A percentile compares a stretch with the other conserved stretches of the same genome.
These are phyloP conservation scores for Simalia tracyae DNA, from an alignment of 2,797 vertebrate species.

Conservation along the genomic window DNA sequence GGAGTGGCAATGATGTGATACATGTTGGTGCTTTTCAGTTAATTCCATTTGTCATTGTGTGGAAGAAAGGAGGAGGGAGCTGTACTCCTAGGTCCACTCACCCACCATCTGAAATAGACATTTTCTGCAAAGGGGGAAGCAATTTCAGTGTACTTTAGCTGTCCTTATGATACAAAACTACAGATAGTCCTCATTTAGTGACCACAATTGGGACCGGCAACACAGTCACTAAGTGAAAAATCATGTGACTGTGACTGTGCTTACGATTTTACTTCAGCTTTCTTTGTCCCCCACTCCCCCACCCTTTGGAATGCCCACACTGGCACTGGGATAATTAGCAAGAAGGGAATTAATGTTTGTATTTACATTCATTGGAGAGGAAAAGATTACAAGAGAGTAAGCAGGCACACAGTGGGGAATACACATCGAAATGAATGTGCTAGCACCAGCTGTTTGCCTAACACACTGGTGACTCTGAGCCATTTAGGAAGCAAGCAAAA, in stretches of 20 bases:
- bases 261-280: neutral
- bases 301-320: no score
- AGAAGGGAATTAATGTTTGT: no score
- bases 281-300: neutral
- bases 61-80: neutral
- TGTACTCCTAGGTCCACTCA: neutral
- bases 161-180: neutral
- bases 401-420: neutral
- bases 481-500: neutral
- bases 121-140: neutral
- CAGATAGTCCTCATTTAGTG: neutral
- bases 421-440: neutral
- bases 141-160: neutral
- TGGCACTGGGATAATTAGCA: neutral
- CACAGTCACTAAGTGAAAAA: neutral
- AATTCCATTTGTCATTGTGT: neutral
- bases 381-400: neutral
- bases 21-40: neutral
- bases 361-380: neutral
- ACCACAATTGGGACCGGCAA: neutral
- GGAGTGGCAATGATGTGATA: neutral
- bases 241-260: neutral
- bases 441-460: neutral
- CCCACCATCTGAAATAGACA: neutral
- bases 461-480: neutral